These are phyloP conservation scores for Percina caprodes DNA, from an alignment of 2,113 vertebrate species.

Conservation along the genomic window DNA sequence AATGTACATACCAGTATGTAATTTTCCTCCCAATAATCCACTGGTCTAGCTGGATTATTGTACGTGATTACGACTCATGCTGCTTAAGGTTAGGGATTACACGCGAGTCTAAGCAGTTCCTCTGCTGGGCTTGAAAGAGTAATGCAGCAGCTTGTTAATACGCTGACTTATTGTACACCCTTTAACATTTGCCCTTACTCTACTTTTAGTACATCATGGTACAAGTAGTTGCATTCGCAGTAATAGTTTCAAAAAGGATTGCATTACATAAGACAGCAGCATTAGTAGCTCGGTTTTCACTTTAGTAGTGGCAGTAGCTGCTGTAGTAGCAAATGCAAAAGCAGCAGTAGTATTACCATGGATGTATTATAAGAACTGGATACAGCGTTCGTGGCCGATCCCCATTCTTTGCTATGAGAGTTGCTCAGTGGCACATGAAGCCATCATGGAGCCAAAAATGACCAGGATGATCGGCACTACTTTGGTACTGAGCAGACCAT, in stretches of 20 bases:
- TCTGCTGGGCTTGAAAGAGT: not conserved
- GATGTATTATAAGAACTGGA: too few relatives aligned
- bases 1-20: conserved; percentile 9
- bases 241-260: not conserved
- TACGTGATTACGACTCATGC: conserved; percentile 56
- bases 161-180: not conserved
- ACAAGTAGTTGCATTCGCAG: not conserved
- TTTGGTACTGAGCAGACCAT: too few relatives aligned
- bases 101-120: conserved; percentile 15
- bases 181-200: not conserved
- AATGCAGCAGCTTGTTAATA: not conserved
- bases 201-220: not conserved
- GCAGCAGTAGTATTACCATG: not conserved
- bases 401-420: too few relatives aligned
- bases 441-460: too few relatives aligned
- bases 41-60: conserved; percentile 55
- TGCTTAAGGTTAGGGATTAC: conserved; percentile 58
- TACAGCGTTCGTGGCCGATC: too few relatives aligned
- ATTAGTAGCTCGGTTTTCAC: not conserved
- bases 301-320: not conserved
- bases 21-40: conserved; percentile 47
- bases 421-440: too few relatives aligned
- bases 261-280: not conserved
- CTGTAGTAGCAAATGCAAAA: too few relatives aligned
- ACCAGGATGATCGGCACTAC: too few relatives aligned